A percentile compares a stretch with the other conserved stretches of the same genome.
Evolutionary conservation across 2,888 invertebrate species (phyloP).

Genomic region (Epirrhoe alternata): DNA sequence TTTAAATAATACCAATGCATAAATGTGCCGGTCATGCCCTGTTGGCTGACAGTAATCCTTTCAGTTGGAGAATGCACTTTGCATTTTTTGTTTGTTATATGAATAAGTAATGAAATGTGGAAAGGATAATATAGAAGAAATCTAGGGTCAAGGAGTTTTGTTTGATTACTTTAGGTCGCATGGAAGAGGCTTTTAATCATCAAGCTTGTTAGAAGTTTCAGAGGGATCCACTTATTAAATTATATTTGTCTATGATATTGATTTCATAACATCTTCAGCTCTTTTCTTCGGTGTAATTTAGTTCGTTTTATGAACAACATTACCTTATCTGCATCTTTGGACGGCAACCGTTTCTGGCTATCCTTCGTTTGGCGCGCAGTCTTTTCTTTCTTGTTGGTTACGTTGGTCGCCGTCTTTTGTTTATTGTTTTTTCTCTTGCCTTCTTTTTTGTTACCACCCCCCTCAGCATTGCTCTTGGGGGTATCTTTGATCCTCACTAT

Average conservation of each 20-base stretch:
- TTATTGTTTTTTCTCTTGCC: constrained; percentile 86
- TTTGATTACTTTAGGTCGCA: too few relatives aligned
- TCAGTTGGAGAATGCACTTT: constrained; percentile 10
- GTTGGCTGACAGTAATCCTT: constrained; percentile 30
- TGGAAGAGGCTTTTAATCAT: too few relatives aligned
- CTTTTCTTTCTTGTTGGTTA: constrained; percentile 77
- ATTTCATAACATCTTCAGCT: too few relatives aligned
- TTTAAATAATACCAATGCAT: constrained; percentile 53
- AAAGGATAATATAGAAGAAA: background rate
- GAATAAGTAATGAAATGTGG: background rate
- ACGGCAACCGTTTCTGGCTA: constrained; percentile 59
- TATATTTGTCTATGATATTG: background rate
- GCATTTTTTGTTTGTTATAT: constrained; percentile 21
- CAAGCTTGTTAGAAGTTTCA: too few relatives aligned
- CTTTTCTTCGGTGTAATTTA: too few relatives aligned
- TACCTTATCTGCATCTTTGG: constrained; percentile 62
- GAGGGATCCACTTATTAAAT: too few relatives aligned
- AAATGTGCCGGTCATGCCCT: constrained; percentile 56
- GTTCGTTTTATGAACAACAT: too few relatives aligned
- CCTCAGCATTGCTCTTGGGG: constrained; percentile 85
- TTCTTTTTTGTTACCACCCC: constrained; percentile 86
- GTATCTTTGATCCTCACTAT: constrained; percentile 89
- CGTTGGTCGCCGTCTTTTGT: constrained; percentile 84
- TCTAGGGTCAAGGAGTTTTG: background rate
- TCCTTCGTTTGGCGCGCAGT: constrained; percentile 64